A percentile compares a stretch with the other conserved stretches of the same genome.
These are phyloP conservation scores for Pempheris klunzingeri DNA, from an alignment of 2,797 vertebrate species.

Conservation along the genomic window DNA sequence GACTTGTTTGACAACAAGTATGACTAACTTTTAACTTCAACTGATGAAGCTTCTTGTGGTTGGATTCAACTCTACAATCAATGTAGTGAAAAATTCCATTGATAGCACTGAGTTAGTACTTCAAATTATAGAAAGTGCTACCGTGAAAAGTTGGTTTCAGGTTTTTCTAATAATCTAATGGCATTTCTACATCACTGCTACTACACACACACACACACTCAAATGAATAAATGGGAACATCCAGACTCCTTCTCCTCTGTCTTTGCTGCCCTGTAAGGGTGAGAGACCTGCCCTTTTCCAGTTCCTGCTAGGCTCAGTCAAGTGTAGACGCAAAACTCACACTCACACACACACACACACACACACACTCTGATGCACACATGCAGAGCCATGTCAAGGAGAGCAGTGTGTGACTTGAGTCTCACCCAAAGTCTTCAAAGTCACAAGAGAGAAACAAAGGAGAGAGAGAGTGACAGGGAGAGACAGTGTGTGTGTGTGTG, in stretches of 20 bases:
- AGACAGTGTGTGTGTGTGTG: conserved; percentile 8
- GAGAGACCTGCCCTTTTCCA: conserved; percentile 44
- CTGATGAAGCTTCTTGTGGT: not conserved
- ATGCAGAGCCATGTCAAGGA: conserved; percentile 54
- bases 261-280: conserved; percentile 48
- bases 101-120: not conserved
- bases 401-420: conserved; percentile 53
- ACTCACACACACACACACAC: conserved; percentile 23
- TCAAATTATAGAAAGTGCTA: not conserved
- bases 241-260: conserved; percentile 18
- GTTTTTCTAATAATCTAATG: not conserved
- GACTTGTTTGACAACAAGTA: not conserved
- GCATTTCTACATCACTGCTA: conserved; percentile 1
- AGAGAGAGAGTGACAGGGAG: not conserved
- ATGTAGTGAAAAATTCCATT: not conserved
- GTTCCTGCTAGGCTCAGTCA: conserved; percentile 66
- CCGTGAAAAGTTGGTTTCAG: not conserved
- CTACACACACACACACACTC: not conserved
- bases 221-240: conserved; percentile 5
- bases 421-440: conserved; percentile 66
- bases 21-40: not conserved
- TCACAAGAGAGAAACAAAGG: conserved; percentile 46
- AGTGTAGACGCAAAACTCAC: conserved; percentile 49
- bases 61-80: not conserved
- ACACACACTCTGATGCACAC: conserved; percentile 38